These are phyloP conservation scores for Rhynchonycteris naso DNA, from an alignment of 2,797 vertebrate genomes.

Conservation along the genomic window DNA sequence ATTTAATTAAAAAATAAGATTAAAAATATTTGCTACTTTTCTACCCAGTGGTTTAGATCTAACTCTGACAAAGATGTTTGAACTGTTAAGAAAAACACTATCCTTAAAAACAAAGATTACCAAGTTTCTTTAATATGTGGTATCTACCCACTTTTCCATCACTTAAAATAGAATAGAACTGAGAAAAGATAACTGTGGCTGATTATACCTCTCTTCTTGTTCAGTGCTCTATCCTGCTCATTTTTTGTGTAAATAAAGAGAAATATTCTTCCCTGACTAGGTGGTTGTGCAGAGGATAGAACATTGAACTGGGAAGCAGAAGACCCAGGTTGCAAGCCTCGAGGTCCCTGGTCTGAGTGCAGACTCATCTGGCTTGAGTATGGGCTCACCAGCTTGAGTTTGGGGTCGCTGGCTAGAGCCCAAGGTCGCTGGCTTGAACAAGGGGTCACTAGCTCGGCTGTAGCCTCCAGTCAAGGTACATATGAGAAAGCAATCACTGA, in stretches of 20 bases:
- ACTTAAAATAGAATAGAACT: not conserved
- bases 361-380: no score
- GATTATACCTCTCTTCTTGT: not conserved
- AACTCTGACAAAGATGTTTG: not conserved
- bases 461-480: no score
- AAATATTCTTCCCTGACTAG: not conserved
- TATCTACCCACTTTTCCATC: not conserved
- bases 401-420: no score
- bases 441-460: no score
- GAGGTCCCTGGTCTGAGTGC: no score
- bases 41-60: not conserved
- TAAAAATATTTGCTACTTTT: not conserved
- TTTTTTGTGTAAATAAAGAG: not conserved
- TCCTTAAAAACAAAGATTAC: not conserved
- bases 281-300: no score
- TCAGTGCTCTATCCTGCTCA: not conserved
- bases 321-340: no score
- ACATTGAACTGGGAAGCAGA: no score
- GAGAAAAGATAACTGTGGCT: not conserved
- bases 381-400: no score
- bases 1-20: not conserved
- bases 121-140: not conserved
- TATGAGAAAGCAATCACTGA: no score
- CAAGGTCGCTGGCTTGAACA: no score
- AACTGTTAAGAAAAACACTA: not conserved